Evolutionary conservation across 1,140 invertebrate genomes (phyloP).

Genomic region (Macrotrachela quadricornifera): DNA sequence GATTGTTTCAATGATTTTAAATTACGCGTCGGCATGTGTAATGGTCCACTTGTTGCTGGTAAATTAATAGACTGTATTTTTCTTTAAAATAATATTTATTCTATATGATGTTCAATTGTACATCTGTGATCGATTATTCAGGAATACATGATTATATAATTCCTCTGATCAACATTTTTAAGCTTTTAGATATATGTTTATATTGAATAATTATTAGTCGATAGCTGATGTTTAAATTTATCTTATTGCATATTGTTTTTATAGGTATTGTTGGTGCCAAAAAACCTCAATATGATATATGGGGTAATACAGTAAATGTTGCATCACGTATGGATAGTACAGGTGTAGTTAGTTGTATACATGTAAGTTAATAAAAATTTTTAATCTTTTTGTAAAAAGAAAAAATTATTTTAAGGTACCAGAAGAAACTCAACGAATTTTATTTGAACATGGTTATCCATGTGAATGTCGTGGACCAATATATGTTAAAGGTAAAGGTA

Average conservation of each 20-base stretch:
- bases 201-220: too few relatives aligned
- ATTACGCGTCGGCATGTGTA: slow-evolving; percentile 39
- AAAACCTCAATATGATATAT: slow-evolving; percentile 88
- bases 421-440: slow-evolving; percentile 16
- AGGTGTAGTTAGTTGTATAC: slow-evolving; percentile 36
- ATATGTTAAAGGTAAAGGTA: slow-evolving; percentile 30
- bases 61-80: too few relatives aligned
- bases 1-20: slow-evolving; percentile 32
- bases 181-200: too few relatives aligned
- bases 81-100: too few relatives aligned
- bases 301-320: slow-evolving; percentile 94
- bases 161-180: too few relatives aligned
- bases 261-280: slow-evolving; percentile 75
- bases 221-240: too few relatives aligned
- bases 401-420: not conserved
- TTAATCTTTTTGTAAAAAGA: not conserved
- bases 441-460: slow-evolving; percentile 34
- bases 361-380: slow-evolving; percentile 14
- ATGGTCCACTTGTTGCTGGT: slow-evolving; percentile 73
- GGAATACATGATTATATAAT: too few relatives aligned
- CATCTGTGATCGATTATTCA: too few relatives aligned
- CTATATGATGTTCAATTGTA: too few relatives aligned
- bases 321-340: slow-evolving; percentile 74
- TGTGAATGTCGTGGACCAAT: slow-evolving; percentile 29
- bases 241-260: too few relatives aligned